phyloP scores from a whole-genome alignment of 2,113 vertebrate genomes.

The Mus pahari region DNA sequence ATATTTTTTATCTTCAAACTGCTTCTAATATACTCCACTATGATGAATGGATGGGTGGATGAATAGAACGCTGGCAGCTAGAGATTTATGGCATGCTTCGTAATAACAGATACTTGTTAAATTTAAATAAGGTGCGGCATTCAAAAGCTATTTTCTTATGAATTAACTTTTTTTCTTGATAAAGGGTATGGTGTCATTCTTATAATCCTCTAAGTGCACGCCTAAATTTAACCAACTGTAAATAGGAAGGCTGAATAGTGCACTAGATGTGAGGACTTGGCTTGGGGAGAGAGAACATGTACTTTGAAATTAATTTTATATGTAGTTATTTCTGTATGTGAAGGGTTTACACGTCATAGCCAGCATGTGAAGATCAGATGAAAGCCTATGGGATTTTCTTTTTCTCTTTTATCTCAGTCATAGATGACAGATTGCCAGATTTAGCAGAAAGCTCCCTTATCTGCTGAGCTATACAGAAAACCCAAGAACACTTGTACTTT shows the following conservation, averaged over 20 bases:
- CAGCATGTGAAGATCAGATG: not conserved
- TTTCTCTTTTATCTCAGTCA: not conserved
- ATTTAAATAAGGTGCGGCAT: slow-evolving; percentile 30
- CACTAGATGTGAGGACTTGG: not conserved
- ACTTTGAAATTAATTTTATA: not conserved
- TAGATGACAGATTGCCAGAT: not conserved
- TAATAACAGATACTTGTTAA: not conserved
- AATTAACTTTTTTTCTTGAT: slow-evolving; percentile 1
- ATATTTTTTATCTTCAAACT: not conserved
- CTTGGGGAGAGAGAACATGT: not conserved
- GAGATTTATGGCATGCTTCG: not conserved
- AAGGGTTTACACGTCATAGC: not conserved
- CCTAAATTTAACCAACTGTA: not conserved
- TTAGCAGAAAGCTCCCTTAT: not conserved
- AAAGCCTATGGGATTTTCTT: not conserved
- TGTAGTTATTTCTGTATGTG: not conserved
- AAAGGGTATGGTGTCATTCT: not conserved
- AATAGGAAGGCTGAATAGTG: not conserved
- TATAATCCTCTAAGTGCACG: not conserved
- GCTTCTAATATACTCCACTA: not conserved
- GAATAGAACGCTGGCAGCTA: not conserved
- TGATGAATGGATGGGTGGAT: not conserved
- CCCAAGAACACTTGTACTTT: not conserved
- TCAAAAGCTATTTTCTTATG: not conserved
- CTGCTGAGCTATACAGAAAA: too few species aligned